Conservation (phyloP, 1,140 invertebrate genomes). For the Eumaeus atala region DNA sequence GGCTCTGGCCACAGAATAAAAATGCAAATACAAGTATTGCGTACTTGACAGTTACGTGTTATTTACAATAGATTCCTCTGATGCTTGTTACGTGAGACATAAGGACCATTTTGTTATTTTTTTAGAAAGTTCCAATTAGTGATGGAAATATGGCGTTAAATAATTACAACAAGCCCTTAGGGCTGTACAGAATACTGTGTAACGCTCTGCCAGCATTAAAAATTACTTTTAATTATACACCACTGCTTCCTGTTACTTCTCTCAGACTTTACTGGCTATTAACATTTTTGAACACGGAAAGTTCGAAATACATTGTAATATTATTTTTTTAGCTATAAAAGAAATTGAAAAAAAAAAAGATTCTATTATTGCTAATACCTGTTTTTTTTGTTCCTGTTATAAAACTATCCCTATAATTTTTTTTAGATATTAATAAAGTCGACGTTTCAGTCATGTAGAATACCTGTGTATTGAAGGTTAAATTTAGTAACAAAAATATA, state of each 20-base stretch:
- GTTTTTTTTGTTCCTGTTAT: no score
- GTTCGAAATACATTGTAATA: not conserved
- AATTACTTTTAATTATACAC: conserved; percentile 10
- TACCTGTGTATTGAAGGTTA: no score
- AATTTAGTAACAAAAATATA: no score
- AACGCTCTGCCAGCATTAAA: conserved; percentile 8
- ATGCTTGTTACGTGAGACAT: not conserved
- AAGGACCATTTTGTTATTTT: conserved; percentile 1
- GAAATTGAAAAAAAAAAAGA: no score
- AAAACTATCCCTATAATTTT: no score
- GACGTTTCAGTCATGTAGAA: no score
- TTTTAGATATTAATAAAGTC: no score
- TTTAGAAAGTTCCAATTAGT: conserved; percentile 3
- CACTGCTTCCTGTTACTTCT: conserved; percentile 4
- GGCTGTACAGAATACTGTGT: conserved; percentile 4
- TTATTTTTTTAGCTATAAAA: no score
- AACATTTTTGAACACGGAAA: conserved; percentile 4
- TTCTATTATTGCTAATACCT: no score
- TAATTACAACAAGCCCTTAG: conserved; percentile 9
- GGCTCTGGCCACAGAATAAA: not conserved
- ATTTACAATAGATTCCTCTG: not conserved
- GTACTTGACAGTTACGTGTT: no score
- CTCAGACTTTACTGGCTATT: not conserved
- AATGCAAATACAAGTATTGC: conserved; percentile 1
- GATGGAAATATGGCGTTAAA: conserved; percentile 6